Base-by-base conservation (phyloP, 2,113 vertebrate species). In the Syngnathoides biaculeatus region DNA sequence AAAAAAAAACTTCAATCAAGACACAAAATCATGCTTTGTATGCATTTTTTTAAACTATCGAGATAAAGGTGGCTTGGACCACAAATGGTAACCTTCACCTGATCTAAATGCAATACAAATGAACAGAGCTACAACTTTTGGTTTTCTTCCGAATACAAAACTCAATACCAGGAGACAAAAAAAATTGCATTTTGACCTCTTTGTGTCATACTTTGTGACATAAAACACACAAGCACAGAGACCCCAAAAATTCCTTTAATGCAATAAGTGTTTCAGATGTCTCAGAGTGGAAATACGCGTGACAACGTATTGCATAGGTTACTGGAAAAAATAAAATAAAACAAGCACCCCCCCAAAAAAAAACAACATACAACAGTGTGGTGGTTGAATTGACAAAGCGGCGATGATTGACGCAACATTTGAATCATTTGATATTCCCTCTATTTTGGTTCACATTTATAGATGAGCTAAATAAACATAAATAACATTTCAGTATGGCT, bases 391-490 rank as follows among this genome's bases (percentile, higher is more conserved):
- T 11, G 19, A 59, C 57, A 39, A n/a, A 35, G 19, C 19, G 17
- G 27, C 26, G 19, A 59, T 35, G 56, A 35, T n/a, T 2, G 10
- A 20, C 19, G 14, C 79, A 81, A 83, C 73, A 81, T 74, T 82
- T 77, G 72, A 85, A 82, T 75, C 52, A 45, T 75, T 77, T 43
- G 50, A 40, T 47, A 39, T 73, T 75, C 39, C 48, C 43, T 35
- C 40, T 20, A 17, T 19, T 39, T 57, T 62, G 71, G 40, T 81
- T 82, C 80, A 84, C 79, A 87, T 83, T 86, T 79, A 53, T 70
- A 84, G 78, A 82, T 80, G 58, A 81, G 72, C 74, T 81, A 75
- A 8, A 68, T 81, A 84, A 82, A 83, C 83, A 84, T 84, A 78
- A 79, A 66, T n/a, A n/a, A 83, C 71, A 30, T 73, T 67, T 69